phyloP scores from a whole-genome alignment of 1,140 invertebrate species.

The Drosophila teissieri region DNA sequence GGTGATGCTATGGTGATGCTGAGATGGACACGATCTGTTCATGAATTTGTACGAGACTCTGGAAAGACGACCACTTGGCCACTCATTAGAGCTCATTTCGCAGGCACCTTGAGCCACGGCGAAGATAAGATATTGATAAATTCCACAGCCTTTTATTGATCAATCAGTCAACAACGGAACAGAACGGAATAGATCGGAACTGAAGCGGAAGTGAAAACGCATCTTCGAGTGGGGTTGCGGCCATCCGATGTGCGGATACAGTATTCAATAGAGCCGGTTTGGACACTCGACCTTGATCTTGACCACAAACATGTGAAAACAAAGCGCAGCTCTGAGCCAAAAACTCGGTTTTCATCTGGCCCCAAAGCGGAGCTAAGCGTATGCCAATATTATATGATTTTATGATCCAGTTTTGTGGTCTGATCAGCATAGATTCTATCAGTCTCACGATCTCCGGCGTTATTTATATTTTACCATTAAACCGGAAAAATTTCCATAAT shows the following conservation, averaged over 20 bases:
- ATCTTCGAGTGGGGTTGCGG: slow-evolving; percentile 45
- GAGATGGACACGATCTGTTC: slow-evolving; percentile 53
- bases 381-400: slow-evolving; percentile 23
- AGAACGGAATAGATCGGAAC: slow-evolving; percentile 58
- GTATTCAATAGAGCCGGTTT: slow-evolving; percentile 65
- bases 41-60: slow-evolving; percentile 51
- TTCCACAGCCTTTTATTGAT: slow-evolving; percentile 66
- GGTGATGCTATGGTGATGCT: slow-evolving; percentile 49
- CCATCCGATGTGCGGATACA: slow-evolving; percentile 33
- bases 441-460: background rate
- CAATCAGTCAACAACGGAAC: slow-evolving; percentile 65
- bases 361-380: slow-evolving; percentile 22
- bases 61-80: slow-evolving; percentile 27
- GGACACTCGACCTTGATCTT: slow-evolving; percentile 69
- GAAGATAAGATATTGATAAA: slow-evolving; percentile 53
- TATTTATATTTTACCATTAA: background rate
- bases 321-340: slow-evolving; percentile 37
- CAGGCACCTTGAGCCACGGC: slow-evolving; percentile 62
- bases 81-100: slow-evolving; percentile 47
- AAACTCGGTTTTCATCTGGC: slow-evolving; percentile 23
- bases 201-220: slow-evolving; percentile 70
- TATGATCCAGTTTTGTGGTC: slow-evolving; percentile 35
- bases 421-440: slow-evolving; percentile 33
- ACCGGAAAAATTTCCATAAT: slow-evolving; percentile 28
- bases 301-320: slow-evolving; percentile 61